phyloP scores from a whole-genome alignment of 2,888 invertebrate species.

The Drosophila falleni region DNA sequence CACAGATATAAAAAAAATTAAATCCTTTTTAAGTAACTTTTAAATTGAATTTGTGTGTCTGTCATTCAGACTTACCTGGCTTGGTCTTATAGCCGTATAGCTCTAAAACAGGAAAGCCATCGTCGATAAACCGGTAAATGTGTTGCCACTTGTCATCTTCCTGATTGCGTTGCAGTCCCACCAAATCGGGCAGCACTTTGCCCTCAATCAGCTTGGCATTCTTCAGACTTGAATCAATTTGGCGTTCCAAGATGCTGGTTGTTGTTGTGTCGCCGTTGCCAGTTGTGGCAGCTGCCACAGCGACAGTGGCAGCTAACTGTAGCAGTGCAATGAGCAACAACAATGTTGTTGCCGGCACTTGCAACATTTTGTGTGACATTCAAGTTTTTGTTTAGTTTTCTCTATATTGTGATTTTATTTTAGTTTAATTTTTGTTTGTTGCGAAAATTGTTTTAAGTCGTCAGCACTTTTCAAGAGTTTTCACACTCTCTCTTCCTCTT shows the following conservation, averaged over 20 bases:
- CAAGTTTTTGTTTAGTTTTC: slow-evolving; percentile 51
- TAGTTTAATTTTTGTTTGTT: slow-evolving; percentile 8
- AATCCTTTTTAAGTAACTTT: not conserved
- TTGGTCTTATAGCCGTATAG: slow-evolving; percentile 83
- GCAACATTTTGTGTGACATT: slow-evolving; percentile 78
- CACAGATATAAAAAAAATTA: not conserved
- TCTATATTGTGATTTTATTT: slow-evolving; percentile 35
- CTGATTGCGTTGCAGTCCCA: slow-evolving; percentile 63
- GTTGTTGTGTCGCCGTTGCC: slow-evolving; percentile 36
- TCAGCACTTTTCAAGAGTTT: slow-evolving; percentile 63
- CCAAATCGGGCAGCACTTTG: slow-evolving; percentile 84
- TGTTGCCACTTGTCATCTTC: slow-evolving; percentile 84
- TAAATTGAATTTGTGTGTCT: slow-evolving; percentile 1
- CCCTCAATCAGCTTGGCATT: slow-evolving; percentile 84
- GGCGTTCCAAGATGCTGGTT: slow-evolving; percentile 55
- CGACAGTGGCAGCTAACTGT: slow-evolving; percentile 33
- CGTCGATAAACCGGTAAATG: slow-evolving; percentile 83
- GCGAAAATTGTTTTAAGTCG: slow-evolving; percentile 68
- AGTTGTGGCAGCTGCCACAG: slow-evolving; percentile 41
- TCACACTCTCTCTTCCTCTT: slow-evolving; percentile 6
- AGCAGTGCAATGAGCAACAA: slow-evolving; percentile 60
- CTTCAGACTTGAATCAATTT: slow-evolving; percentile 83
- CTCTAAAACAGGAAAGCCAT: slow-evolving; percentile 84
- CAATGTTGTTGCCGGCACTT: slow-evolving; percentile 75
- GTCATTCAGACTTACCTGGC: slow-evolving; percentile 75